Base-by-base conservation (phyloP, 2,113 vertebrate genomes). In the Odocoileus hemionus region DNA sequence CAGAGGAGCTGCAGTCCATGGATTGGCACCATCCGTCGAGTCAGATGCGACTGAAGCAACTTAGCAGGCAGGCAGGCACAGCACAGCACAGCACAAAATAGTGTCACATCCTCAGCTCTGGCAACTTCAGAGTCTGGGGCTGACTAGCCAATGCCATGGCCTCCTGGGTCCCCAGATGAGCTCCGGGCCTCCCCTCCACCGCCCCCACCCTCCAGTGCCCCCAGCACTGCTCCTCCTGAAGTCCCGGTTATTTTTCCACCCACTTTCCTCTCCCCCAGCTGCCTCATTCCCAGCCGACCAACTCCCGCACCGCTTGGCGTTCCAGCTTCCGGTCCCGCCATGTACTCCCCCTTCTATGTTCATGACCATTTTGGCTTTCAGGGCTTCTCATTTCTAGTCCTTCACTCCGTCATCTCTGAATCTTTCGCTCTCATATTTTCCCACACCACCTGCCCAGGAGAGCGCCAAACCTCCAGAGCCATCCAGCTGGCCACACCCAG, bases 281-380 rank as follows among this genome's bases (percentile, higher is more conserved):
- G 6, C 0, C 33, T 43, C 4, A 21, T n/a, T 21, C 19, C 21
- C 43, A 16, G 43, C n/a, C 14, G 16, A 28, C 54, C 57, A 3
- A 1, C 16, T 14, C 21, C 33, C 2, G 25, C 30, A 3, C 10
- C 2, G 25, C 60, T 0, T 1, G 4, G 47, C 50, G 6, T 28
- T 76, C 23, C 70, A 14, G 74, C 74, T 45, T 26, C 74, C 28
- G 13, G 23, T 21, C 57, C 30, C 0, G 0, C 39, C 1, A 1
- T 0, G 0, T 25, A 16, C 19, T 43, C 28, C 43, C 25, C 7
- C 2, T 25, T 83, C 50, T 83, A 6, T 10, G 28, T 9, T 2
- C 26, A 12, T 17, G 54, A 50, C 47, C 50, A 13, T 1, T 30
- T 47, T 5, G 1, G 6, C 47, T 55, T 43, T 47, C 78, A 47